Base-by-base conservation (phyloP, 2,888 invertebrate genomes). In the Agrenia bidenticulata region DNA sequence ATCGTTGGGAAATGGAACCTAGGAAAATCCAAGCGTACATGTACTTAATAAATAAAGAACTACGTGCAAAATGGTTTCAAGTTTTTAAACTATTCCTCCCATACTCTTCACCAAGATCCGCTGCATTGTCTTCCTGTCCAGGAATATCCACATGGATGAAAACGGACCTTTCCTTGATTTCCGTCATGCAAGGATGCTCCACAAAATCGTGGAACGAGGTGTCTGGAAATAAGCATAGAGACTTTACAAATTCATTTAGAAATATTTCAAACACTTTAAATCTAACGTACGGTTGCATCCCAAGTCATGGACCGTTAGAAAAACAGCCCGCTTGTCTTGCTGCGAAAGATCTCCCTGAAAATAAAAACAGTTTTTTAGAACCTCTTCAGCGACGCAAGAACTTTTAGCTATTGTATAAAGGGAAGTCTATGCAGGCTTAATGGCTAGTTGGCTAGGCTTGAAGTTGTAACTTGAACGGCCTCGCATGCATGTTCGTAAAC, bases 61-160 rank as follows among this genome's bases (percentile, higher is more conserved):
- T n/a, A n/a, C n/a, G n/a, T n/a, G n/a, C n/a, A n/a, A n/a, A n/a
- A n/a, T 32, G 32, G 32, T 32, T 32, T 32, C 32, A 32, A 32
- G 11, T 32, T 32, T 32, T 32, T 32, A 32, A 61, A 45, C 15
- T 5, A n/a, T 17, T 45, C 5, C 5, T 45, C 15, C 78, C 85
- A 85, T 80, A 89, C 89, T 87, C 87, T 73, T 89, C 88, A 1
- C 88, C 84, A 63, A 92, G 81, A 74, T 88, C 86, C 1, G 86
- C 84, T 0, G 91, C 89, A 78, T 88, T 88, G 80, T 92, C 92
- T 77, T 90, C 90, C 79, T 93, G 93, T 0, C 93, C 91, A 0
- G 90, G 90, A 24, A 90, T 86, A 79, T 92, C 92, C 50, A 94
- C 86, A 80, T 93, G 92, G 75, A 93, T 88, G 82, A 92, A 92